A percentile compares a stretch with the other conserved stretches of the same genome.
phyloP scores from a whole-genome alignment of 2,888 invertebrate genomes.

The Hemaris fuciformis region DNA sequence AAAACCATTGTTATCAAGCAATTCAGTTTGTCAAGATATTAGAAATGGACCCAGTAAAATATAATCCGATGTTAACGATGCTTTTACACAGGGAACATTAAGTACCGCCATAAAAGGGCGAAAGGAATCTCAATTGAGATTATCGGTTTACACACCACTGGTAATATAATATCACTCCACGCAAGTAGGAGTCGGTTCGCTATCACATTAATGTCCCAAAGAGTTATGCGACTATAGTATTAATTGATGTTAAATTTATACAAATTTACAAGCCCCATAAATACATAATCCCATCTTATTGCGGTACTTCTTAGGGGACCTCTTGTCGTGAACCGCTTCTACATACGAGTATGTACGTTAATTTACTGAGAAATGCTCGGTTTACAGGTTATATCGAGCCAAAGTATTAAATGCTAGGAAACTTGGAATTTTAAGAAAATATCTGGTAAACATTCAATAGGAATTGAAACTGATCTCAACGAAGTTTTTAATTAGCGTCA shows the following conservation, averaged over 20 bases:
- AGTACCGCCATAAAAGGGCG: slow-evolving; percentile 56
- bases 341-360: background rate
- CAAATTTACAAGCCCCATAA: slow-evolving; percentile 45
- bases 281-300: slow-evolving; percentile 38
- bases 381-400: background rate
- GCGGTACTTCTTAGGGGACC: slow-evolving; percentile 13
- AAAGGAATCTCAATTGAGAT: slow-evolving; percentile 58
- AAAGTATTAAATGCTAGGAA: background rate
- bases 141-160: slow-evolving; percentile 52
- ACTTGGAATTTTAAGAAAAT: background rate
- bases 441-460: too few relatives aligned
- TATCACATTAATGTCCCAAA: slow-evolving; percentile 61
- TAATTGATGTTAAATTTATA: slow-evolving; percentile 63
- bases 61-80: slow-evolving; percentile 49
- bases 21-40: slow-evolving; percentile 29
- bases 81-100: slow-evolving; percentile 57
- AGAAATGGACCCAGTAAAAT: slow-evolving; percentile 9
- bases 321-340: background rate
- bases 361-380: background rate
- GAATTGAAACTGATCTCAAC: too few relatives aligned
- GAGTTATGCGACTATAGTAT: slow-evolving; percentile 48
- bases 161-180: slow-evolving; percentile 51
- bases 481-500: too few relatives aligned
- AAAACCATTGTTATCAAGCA: slow-evolving; percentile 23
- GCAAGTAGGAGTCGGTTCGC: slow-evolving; percentile 49